A percentile compares a stretch with the other conserved stretches of the same genome.
phyloP scores from a whole-genome alignment of 2,797 vertebrate species.

The Galaxias olidus region DNA sequence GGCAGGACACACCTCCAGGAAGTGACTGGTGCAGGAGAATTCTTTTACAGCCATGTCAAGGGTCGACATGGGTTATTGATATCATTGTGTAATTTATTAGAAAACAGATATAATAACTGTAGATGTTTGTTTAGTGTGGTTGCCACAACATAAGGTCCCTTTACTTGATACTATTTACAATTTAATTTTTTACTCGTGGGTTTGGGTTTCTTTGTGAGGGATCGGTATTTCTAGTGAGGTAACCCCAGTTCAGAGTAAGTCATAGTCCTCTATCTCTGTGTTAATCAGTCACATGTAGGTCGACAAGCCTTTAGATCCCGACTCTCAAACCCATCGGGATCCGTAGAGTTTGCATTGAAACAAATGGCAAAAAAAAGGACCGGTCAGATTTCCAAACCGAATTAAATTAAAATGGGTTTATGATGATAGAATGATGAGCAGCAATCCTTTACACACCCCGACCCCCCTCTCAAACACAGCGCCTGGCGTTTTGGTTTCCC shows the following conservation, averaged over 20 bases:
- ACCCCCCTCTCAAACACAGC: conserved; percentile 23
- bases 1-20: conserved; percentile 64
- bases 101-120: conserved; percentile 69
- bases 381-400: no score
- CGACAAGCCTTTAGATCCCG: conserved; percentile 9
- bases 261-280: not conserved
- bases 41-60: conserved; percentile 72
- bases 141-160: conserved; percentile 80
- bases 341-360: conserved; percentile 7
- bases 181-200: conserved; percentile 53
- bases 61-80: conserved; percentile 66
- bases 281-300: conserved; percentile 31
- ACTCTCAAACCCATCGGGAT: conserved; percentile 19
- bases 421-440: conserved; percentile 12
- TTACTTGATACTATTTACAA: conserved; percentile 74
- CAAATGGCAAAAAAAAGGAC: not conserved
- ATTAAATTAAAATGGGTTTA: conserved; percentile 9
- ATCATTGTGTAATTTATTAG: conserved; percentile 79
- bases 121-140: conserved; percentile 78
- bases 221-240: conserved; percentile 8
- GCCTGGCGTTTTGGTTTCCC: conserved; percentile 23
- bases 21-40: conserved; percentile 61
- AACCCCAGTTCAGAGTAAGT: conserved; percentile 20
- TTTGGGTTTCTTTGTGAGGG: conserved; percentile 34
- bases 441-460: conserved; percentile 8